phyloP scores from a whole-genome alignment of 2,888 invertebrate genomes.

The Cephus pulcher region DNA sequence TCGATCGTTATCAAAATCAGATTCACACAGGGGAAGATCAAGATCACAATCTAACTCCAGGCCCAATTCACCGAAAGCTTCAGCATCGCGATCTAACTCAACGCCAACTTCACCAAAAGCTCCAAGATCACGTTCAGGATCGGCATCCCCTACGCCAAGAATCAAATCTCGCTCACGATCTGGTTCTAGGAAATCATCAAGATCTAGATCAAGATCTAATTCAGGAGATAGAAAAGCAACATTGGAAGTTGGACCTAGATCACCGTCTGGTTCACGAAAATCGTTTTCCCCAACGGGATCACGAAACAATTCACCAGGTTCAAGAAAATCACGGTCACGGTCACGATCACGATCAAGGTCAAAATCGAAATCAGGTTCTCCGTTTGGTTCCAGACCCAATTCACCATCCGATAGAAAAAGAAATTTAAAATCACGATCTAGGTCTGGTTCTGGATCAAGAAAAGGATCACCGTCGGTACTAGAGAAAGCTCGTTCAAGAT shows the following conservation, averaged over 20 bases:
- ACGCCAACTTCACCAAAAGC: slow-evolving; percentile 41
- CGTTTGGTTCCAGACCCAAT: slow-evolving; percentile 18
- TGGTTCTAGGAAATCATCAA: slow-evolving; percentile 41
- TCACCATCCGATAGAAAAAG: slow-evolving; percentile 37
- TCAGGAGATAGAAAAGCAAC: slow-evolving; percentile 19
- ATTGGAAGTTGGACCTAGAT: slow-evolving; percentile 31
- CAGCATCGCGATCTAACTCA: slow-evolving; percentile 40
- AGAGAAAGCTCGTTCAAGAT: slow-evolving; percentile 36
- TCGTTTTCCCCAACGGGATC: slow-evolving; percentile 45
- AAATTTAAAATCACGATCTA: slow-evolving; percentile 43
- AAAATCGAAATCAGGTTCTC: slow-evolving; percentile 31
- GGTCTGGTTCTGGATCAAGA: slow-evolving; percentile 48
- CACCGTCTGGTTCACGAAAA: slow-evolving; percentile 28
- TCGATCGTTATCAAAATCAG: slow-evolving; percentile 36
- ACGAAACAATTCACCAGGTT: slow-evolving; percentile 11
- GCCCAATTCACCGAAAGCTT: slow-evolving; percentile 24
- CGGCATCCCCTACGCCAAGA: slow-evolving; percentile 36
- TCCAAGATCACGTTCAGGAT: slow-evolving; percentile 42
- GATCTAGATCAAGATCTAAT: slow-evolving; percentile 33
- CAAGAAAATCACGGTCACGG: slow-evolving; percentile 34
- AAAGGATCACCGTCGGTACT: slow-evolving; percentile 46
- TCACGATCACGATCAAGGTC: slow-evolving; percentile 39
- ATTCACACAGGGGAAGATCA: slow-evolving; percentile 33
- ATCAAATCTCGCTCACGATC: slow-evolving; percentile 40
- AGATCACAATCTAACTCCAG: slow-evolving; percentile 43